Evolutionary conservation across 2,888 invertebrate species (phyloP).

Genomic region (Phyllotreta cruciferae): DNA sequence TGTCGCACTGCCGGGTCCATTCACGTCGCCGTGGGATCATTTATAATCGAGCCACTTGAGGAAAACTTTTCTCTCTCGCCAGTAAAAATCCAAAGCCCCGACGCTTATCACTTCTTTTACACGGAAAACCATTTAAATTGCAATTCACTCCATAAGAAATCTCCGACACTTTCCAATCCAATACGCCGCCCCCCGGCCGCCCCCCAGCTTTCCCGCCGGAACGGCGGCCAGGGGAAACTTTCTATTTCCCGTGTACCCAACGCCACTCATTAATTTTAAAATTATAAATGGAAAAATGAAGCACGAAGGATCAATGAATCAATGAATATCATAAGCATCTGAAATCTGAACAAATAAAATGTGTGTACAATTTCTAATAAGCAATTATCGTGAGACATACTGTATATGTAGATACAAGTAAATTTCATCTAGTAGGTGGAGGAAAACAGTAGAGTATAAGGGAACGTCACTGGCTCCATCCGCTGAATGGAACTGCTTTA

Average conservation of each 20-base stretch:
- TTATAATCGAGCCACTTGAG: slow-evolving; percentile 8
- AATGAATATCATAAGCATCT: too few relatives aligned
- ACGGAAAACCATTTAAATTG: slow-evolving; percentile 26
- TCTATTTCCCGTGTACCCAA: background rate
- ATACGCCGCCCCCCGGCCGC: slow-evolving; percentile 9
- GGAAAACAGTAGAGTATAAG: too few relatives aligned
- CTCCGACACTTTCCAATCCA: slow-evolving; percentile 18
- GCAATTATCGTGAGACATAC: too few relatives aligned
- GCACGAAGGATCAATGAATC: too few relatives aligned
- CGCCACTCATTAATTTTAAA: too few relatives aligned
- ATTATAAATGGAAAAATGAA: too few relatives aligned
- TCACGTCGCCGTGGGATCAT: slow-evolving; percentile 10
- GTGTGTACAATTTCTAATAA: too few relatives aligned
- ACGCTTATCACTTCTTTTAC: slow-evolving; percentile 27
- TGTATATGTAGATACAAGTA: too few relatives aligned
- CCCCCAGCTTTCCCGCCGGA: slow-evolving; percentile 30
- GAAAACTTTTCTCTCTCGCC: background rate
- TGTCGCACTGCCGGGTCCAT: background rate
- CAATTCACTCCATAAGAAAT: slow-evolving; percentile 19
- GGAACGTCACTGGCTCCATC: background rate
- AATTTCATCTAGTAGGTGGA: too few relatives aligned
- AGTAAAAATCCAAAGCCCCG: slow-evolving; percentile 12
- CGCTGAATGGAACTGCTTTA: slow-evolving; percentile 44
- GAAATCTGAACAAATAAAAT: too few relatives aligned
- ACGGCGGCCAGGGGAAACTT: slow-evolving; percentile 3